These are phyloP conservation scores for Pollenia labialis DNA, from an alignment of 2,888 invertebrate genomes.

Conservation along the genomic window DNA sequence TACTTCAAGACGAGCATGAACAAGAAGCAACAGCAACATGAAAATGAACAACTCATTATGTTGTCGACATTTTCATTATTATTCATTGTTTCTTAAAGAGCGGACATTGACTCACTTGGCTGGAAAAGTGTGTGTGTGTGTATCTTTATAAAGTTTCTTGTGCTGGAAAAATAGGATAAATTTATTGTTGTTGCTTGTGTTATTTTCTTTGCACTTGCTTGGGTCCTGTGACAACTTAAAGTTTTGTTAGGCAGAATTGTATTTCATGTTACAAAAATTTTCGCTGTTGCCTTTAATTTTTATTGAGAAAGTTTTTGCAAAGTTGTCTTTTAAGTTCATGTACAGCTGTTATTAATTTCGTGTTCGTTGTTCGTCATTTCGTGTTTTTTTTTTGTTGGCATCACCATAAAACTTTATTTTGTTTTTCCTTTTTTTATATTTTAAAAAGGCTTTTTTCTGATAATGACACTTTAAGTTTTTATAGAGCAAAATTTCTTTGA, in stretches of 20 bases:
- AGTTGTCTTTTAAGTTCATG: slow-evolving; percentile 19
- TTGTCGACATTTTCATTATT: slow-evolving; percentile 58
- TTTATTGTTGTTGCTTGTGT: neutral
- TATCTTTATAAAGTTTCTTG: neutral
- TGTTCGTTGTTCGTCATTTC: slow-evolving; percentile 28
- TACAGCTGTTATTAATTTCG: slow-evolving; percentile 16
- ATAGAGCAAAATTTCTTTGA: neutral
- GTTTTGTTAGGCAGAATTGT: slow-evolving; percentile 20
- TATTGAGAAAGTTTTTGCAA: slow-evolving; percentile 32
- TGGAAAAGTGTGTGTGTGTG: no score
- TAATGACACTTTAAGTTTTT: neutral
- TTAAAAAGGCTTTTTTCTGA: neutral
- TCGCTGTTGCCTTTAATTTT: neutral
- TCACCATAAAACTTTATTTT: slow-evolving; percentile 43
- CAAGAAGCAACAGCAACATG: neutral
- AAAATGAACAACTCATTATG: slow-evolving; percentile 41
- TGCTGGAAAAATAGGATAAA: slow-evolving; percentile 7
- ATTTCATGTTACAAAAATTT: neutral
- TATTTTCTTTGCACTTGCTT: neutral
- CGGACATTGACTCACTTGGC: neutral
- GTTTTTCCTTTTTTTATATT: neutral
- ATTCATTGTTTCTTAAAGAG: slow-evolving; percentile 35
- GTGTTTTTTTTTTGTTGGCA: slow-evolving; percentile 32
- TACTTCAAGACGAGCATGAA: neutral
- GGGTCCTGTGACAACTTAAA: neutral